phyloP scores from a whole-genome alignment of 2,113 vertebrate genomes.

The Epinephelus fuscoguttatus region DNA sequence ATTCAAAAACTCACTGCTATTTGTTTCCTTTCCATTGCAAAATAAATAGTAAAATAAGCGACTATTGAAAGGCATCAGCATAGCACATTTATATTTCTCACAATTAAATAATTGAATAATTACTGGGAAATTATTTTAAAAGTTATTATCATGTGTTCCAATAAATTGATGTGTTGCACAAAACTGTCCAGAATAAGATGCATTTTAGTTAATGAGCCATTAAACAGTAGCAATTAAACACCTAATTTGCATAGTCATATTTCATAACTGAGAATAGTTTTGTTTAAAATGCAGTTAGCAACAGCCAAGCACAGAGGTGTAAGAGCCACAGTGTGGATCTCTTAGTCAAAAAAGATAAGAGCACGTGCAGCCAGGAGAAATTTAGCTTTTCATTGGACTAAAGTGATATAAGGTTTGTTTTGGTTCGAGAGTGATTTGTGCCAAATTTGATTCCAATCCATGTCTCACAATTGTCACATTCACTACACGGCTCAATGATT shows the following conservation, averaged over 20 bases:
- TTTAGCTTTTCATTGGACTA: background rate
- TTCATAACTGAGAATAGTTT: background rate
- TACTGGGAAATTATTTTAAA: background rate
- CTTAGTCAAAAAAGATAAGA: background rate
- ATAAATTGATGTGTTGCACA: background rate
- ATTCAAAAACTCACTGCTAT: background rate
- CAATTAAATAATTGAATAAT: background rate
- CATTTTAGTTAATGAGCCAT: background rate
- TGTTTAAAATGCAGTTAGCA: background rate
- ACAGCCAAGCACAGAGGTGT: background rate
- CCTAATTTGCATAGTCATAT: slow-evolving; percentile 4
- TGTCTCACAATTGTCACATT: slow-evolving; percentile 12
- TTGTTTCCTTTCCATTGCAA: background rate
- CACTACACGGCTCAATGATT: background rate
- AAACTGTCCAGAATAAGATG: background rate
- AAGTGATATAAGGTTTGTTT: background rate
- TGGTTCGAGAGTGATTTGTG: background rate
- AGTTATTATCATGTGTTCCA: background rate
- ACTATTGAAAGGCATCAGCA: background rate
- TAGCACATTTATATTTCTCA: background rate
- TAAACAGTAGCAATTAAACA: background rate
- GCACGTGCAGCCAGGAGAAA: background rate
- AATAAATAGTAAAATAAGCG: background rate
- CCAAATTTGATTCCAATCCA: background rate
- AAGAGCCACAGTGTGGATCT: background rate